phyloP scores from a whole-genome alignment of 2,888 invertebrate genomes.

The Rhingia rostrata region DNA sequence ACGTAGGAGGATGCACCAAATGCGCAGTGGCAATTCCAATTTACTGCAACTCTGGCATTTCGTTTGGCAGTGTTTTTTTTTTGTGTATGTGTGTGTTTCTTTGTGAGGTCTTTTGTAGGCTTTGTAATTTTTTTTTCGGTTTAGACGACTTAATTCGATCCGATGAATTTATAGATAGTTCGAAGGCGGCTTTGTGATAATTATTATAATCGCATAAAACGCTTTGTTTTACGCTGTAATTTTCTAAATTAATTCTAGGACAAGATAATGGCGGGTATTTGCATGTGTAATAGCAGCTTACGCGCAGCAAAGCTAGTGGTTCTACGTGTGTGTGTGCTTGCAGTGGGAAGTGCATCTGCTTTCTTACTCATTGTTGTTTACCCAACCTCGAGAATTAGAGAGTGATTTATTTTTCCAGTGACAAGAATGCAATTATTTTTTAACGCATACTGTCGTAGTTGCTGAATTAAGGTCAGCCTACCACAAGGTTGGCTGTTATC shows the following conservation, averaged over 20 bases:
- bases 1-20: constrained; percentile 12
- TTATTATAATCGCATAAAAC: constrained; percentile 38
- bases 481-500: too few species aligned
- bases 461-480: too few species aligned
- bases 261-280: constrained; percentile 55
- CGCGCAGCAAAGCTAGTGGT: constrained; percentile 3
- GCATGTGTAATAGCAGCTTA: constrained; percentile 44
- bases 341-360: not conserved
- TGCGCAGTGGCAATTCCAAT: constrained; percentile 36
- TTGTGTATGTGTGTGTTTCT: not conserved
- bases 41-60: constrained; percentile 9
- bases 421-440: not conserved
- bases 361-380: not conserved
- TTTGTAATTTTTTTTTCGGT: not conserved
- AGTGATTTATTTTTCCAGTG: constrained; percentile 29
- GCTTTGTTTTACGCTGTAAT: constrained; percentile 40
- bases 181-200: constrained; percentile 13
- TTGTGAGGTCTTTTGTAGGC: constrained; percentile 6
- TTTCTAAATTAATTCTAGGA: constrained; percentile 53
- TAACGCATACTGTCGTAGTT: too few species aligned
- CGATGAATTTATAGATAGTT: constrained; percentile 6
- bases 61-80: too few species aligned
- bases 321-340: not conserved
- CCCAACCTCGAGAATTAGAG: not conserved
- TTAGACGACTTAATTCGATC: not conserved